phyloP scores from a whole-genome alignment of 2,113 vertebrate species.

The Lota lota region DNA sequence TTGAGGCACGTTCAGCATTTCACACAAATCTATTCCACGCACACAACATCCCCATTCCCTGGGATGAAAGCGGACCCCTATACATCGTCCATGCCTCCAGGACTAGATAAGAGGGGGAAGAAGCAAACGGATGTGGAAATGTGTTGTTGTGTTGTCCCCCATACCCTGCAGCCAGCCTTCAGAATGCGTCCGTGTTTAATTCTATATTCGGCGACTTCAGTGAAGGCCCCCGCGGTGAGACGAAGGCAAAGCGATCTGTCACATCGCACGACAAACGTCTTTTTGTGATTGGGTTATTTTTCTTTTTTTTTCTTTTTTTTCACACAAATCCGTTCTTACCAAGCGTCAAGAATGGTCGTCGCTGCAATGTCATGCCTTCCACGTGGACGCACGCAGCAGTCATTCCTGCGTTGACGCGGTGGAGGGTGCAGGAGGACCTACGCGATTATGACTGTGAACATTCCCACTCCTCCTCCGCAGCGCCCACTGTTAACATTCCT shows the following conservation, averaged over 20 bases:
- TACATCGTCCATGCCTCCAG: too few species aligned
- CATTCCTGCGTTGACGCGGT: neutral
- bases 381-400: conserved; percentile 12
- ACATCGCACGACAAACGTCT: conserved; percentile 34
- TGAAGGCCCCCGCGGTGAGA: conserved; percentile 34
- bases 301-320: conserved; percentile 21
- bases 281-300: conserved; percentile 16
- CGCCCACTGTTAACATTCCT: neutral
- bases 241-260: conserved; percentile 33
- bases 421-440: conserved; percentile 1
- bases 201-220: conserved; percentile 39
- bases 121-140: too few species aligned
- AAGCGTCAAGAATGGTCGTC: neutral
- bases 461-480: conserved; percentile 7
- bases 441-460: conserved; percentile 18
- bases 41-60: too few species aligned
- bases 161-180: conserved; percentile 20
- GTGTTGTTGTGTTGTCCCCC: too few species aligned
- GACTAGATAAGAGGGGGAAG: too few species aligned
- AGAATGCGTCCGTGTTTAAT: conserved; percentile 48
- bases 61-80: too few species aligned
- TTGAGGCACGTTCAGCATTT: too few species aligned
- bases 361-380: conserved; percentile 19
- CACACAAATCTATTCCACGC: too few species aligned
- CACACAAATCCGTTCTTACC: conserved; percentile 2